Conservation (phyloP, 2,797 vertebrate genomes). For the Psittacula derbiana region DNA sequence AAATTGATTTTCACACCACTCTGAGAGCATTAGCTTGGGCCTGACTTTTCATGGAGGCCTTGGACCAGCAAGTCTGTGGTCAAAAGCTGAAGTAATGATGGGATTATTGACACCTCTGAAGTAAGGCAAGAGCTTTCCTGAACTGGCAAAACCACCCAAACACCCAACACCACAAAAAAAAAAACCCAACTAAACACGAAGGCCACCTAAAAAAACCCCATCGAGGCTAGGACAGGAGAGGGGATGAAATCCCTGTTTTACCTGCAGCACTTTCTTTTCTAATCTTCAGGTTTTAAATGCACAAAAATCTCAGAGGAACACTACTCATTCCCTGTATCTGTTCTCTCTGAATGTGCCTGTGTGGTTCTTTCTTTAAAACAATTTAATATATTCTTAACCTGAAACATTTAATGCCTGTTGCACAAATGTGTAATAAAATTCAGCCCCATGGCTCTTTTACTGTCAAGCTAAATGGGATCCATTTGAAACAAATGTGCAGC, state of each 20-base stretch:
- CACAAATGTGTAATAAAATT: slow-evolving; percentile 60
- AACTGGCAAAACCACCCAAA: not conserved
- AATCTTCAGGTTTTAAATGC: not conserved
- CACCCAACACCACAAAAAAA: not conserved
- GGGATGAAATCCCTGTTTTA: not conserved
- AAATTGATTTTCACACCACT: not conserved
- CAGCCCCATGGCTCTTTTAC: slow-evolving; percentile 46
- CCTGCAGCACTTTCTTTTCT: not conserved
- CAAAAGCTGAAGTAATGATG: not conserved
- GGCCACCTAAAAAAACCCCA: rapidly evolving
- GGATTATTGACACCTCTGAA: not conserved
- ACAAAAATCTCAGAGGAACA: not conserved
- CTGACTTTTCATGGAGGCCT: not conserved
- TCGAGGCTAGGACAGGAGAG: not conserved
- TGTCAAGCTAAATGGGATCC: slow-evolving; percentile 51
- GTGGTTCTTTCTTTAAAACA: not conserved
- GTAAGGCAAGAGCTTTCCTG: not conserved
- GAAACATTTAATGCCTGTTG: slow-evolving; percentile 61
- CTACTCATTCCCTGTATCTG: not conserved
- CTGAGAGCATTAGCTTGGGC: not conserved
- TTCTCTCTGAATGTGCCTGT: not conserved
- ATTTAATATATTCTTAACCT: slow-evolving; percentile 58
- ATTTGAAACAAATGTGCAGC: slow-evolving; percentile 37
- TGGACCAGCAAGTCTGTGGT: not conserved
- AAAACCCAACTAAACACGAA: rapidly evolving